phyloP scores from a whole-genome alignment of 2,113 vertebrate genomes.

The Prunella fulvescens region DNA sequence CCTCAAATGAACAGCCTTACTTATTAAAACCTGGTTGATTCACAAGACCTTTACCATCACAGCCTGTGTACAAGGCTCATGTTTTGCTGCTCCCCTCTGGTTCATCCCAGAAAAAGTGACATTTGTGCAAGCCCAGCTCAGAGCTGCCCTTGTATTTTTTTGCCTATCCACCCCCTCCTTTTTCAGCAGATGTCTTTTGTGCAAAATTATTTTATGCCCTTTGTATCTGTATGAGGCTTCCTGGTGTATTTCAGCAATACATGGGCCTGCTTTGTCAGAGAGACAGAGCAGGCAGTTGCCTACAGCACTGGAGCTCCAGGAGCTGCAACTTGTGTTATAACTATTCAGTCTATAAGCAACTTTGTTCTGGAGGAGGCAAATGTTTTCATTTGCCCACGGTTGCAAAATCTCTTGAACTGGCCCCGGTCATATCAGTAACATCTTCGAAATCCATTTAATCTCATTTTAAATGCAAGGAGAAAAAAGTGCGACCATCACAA shows the following conservation, averaged over 20 bases:
- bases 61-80: neutral
- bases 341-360: neutral
- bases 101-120: neutral
- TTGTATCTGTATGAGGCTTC: neutral
- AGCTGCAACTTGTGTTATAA: neutral
- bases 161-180: neutral
- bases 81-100: neutral
- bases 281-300: neutral
- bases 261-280: neutral
- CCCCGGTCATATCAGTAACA: neutral
- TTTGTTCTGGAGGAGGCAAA: neutral
- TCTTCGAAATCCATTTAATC: neutral
- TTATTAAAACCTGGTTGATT: neutral
- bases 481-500: neutral
- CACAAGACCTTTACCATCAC: fast-evolving
- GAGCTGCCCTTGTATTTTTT: neutral
- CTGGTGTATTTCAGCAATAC: neutral
- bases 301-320: neutral
- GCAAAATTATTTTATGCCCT: neutral
- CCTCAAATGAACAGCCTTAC: neutral
- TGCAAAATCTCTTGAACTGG: neutral
- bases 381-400: neutral
- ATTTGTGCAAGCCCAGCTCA: neutral
- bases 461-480: neutral
- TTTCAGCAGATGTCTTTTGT: neutral